A percentile compares a stretch with the other conserved stretches of the same genome.
Conservation (phyloP, 2,797 vertebrate genomes). For the Microchirus variegatus region DNA sequence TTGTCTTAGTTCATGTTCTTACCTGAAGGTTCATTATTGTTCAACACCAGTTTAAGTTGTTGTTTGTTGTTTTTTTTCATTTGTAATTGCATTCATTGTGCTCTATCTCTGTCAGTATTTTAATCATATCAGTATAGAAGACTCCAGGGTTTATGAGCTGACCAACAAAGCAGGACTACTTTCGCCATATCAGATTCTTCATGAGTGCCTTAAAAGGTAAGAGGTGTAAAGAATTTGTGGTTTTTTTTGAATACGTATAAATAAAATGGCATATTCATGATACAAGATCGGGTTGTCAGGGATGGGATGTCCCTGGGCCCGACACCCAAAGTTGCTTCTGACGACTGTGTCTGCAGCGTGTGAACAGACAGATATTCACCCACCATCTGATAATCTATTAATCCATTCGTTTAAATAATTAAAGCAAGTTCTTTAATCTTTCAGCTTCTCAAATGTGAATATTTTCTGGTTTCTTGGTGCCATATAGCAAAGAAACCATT, state of each 20-base stretch:
- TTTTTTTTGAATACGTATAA: background rate
- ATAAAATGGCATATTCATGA: background rate
- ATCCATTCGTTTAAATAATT: too few species aligned
- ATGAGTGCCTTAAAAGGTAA: slow-evolving; percentile 99
- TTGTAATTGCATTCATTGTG: background rate
- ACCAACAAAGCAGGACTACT: slow-evolving; percentile 99
- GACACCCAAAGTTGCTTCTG: too few species aligned
- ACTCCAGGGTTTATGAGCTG: slow-evolving; percentile 97
- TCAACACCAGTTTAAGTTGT: background rate
- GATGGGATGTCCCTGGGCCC: too few species aligned
- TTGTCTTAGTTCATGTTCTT: background rate
- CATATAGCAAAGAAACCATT: too few species aligned
- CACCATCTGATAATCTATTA: too few species aligned
- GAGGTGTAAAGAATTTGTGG: background rate
- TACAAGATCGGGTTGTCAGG: too few species aligned
- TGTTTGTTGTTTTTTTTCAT: background rate
- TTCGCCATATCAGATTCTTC: slow-evolving; percentile 99
- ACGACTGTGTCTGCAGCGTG: too few species aligned
- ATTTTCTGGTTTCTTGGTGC: too few species aligned
- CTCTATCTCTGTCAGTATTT: slow-evolving; percentile 89
- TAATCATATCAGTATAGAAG: slow-evolving; percentile 99
- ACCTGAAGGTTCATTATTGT: background rate
- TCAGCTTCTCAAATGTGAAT: too few species aligned
- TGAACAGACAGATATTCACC: too few species aligned
- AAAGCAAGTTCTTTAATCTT: too few species aligned